phyloP scores from a whole-genome alignment of 2,113 vertebrate species.

The Paramisgurnus dabryanus region DNA sequence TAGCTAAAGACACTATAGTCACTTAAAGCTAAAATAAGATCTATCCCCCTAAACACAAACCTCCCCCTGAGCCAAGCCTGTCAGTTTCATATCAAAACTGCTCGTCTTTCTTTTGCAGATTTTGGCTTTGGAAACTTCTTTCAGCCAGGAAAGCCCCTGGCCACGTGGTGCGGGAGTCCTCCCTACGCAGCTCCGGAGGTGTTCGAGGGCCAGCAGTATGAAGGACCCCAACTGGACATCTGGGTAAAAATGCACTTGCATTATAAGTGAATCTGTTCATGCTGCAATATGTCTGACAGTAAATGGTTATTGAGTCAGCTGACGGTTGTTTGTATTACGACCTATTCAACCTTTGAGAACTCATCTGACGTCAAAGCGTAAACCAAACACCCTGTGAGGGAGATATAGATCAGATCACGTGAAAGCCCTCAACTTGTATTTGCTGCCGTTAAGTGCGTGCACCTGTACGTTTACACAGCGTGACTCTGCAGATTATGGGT shows the following conservation, averaged over 20 bases:
- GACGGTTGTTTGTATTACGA: slow-evolving; percentile 30
- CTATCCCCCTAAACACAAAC: background rate
- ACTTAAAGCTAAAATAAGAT: background rate
- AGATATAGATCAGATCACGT: slow-evolving; percentile 36
- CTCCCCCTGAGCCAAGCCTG: background rate
- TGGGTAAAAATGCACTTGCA: slow-evolving; percentile 78
- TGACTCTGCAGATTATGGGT: slow-evolving; percentile 12
- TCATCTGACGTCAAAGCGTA: slow-evolving; percentile 41
- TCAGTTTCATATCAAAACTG: slow-evolving; percentile 13
- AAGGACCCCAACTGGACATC: slow-evolving; percentile 97
- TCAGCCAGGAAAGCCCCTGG: slow-evolving; percentile 88
- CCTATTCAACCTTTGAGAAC: slow-evolving; percentile 41
- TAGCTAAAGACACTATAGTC: background rate
- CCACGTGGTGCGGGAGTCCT: slow-evolving; percentile 97
- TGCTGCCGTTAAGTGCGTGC: slow-evolving; percentile 21
- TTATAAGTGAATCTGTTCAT: background rate
- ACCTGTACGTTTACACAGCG: slow-evolving; percentile 26
- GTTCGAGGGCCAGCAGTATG: slow-evolving; percentile 97
- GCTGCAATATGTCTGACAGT: slow-evolving; percentile 13
- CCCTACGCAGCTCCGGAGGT: slow-evolving; percentile 97
- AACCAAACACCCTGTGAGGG: slow-evolving; percentile 40
- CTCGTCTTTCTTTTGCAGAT: slow-evolving; percentile 73
- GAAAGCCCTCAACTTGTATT: slow-evolving; percentile 5
- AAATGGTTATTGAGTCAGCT: slow-evolving; percentile 43
- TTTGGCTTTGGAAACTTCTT: slow-evolving; percentile 99